phyloP scores from a whole-genome alignment of 2,113 vertebrate genomes.

The Kryptolebias marmoratus region DNA sequence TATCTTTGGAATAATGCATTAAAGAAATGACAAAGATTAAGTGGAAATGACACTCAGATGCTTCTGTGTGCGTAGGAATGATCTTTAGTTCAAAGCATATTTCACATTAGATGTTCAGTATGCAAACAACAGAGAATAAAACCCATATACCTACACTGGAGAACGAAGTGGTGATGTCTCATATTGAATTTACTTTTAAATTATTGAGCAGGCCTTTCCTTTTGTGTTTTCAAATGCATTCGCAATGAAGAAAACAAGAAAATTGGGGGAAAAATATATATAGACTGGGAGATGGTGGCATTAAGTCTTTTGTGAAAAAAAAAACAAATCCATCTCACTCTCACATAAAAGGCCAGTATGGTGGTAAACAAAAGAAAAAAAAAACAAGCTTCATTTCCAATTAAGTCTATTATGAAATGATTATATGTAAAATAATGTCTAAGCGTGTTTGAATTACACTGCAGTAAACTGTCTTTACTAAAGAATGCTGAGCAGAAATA shows the following conservation, averaged over 20 bases:
- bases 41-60: conserved; percentile 42
- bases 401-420: not conserved
- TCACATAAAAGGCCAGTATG: not conserved
- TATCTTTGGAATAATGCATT: conserved; percentile 53
- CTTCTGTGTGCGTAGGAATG: conserved; percentile 23
- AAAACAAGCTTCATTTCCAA: not conserved
- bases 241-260: not conserved
- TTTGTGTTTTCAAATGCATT: conserved; percentile 18
- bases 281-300: not conserved
- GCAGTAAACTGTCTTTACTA: too few relatives aligned
- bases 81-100: conserved; percentile 47
- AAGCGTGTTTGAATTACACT: not conserved
- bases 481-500: not conserved
- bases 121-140: conserved; percentile 53
- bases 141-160: conserved; percentile 23
- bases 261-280: not conserved
- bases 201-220: conserved; percentile 25
- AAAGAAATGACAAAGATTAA: conserved; percentile 56
- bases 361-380: not conserved
- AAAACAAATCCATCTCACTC: not conserved
- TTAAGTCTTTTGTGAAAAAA: not conserved
- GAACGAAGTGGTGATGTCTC: conserved; percentile 27
- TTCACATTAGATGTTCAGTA: conserved; percentile 52
- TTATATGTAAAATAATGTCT: not conserved
- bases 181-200: conserved; percentile 35